Percentiles rank a stretch among this genome's conserved stretches.
These are phyloP conservation scores for Sinocyclocheilus grahami DNA, from an alignment of 2,113 vertebrate species.

Conservation along the genomic window DNA sequence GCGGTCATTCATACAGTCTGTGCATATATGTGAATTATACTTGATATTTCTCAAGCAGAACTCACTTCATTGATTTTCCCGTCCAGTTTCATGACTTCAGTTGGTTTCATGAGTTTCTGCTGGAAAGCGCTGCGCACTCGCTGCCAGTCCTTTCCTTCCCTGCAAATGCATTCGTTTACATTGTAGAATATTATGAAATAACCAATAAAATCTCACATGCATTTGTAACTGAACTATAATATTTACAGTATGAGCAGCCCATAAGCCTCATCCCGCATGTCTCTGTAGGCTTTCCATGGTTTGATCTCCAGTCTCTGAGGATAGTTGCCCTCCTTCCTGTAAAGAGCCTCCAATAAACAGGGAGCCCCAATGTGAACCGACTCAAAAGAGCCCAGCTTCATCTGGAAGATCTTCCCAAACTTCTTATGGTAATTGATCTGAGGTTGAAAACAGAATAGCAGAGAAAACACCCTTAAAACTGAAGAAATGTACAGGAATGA, in stretches of 20 bases:
- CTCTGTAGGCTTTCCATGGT: slow-evolving; percentile 97
- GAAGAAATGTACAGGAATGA: not conserved
- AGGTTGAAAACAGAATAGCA: not conserved
- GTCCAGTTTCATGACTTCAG: slow-evolving; percentile 88
- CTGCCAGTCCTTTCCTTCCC: slow-evolving; percentile 96
- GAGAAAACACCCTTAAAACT: not conserved
- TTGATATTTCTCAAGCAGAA: not conserved
- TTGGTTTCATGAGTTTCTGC: slow-evolving; percentile 94
- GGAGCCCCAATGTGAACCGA: slow-evolving; percentile 92
- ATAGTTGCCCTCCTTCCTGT: slow-evolving; percentile 84
- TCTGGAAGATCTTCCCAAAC: slow-evolving; percentile 93
- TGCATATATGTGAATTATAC: not conserved
- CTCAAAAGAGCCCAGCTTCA: slow-evolving; percentile 93
- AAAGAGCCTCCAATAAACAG: slow-evolving; percentile 87
- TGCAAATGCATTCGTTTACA: slow-evolving; percentile 55
- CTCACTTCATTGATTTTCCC: slow-evolving; percentile 88
- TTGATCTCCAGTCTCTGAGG: slow-evolving; percentile 94
- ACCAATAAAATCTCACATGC: not conserved
- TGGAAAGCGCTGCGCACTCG: slow-evolving; percentile 93
- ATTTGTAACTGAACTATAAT: not conserved
- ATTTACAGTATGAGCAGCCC: slow-evolving; percentile 92
- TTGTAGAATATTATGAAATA: not conserved
- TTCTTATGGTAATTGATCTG: slow-evolving; percentile 89
- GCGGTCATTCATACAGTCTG: not conserved
- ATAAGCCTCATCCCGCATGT: slow-evolving; percentile 88